Evolutionary conservation across 2,113 vertebrate species (phyloP).

Genomic region (Narcine bancroftii): DNA sequence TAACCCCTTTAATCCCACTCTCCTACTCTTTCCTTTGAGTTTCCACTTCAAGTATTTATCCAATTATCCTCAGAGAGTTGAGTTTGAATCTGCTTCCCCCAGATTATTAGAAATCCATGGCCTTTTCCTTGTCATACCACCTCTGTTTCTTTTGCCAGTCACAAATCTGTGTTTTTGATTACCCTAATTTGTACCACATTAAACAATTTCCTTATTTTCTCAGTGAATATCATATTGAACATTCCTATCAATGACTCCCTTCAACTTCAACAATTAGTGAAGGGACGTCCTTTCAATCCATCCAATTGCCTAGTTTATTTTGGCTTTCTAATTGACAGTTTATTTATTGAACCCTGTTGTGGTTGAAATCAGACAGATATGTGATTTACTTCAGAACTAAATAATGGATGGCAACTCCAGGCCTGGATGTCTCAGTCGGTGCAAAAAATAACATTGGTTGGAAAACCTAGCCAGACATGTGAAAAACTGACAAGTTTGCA

Average conservation of each 20-base stretch:
- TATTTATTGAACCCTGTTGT: background rate
- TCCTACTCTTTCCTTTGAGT: background rate
- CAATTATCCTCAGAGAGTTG: background rate
- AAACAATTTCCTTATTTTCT: background rate
- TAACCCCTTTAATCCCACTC: background rate
- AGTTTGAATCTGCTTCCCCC: background rate
- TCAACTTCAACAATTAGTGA: background rate
- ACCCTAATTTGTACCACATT: background rate
- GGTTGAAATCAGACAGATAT: background rate
- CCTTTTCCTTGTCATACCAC: background rate
- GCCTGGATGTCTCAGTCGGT: background rate
- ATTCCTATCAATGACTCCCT: background rate
- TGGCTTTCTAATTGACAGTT: background rate
- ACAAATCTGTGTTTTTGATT: background rate
- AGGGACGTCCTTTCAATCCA: too few species aligned
- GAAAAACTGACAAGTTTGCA: background rate
- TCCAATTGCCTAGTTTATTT: background rate
- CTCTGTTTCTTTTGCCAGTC: background rate
- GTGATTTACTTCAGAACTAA: background rate
- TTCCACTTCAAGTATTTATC: background rate
- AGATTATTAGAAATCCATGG: background rate
- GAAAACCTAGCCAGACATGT: background rate
- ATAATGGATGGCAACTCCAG: background rate
- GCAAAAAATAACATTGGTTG: background rate
- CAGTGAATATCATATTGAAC: background rate